Evolutionary conservation across 2,797 vertebrate genomes (phyloP).

Genomic region (Echeneis naucrates): DNA sequence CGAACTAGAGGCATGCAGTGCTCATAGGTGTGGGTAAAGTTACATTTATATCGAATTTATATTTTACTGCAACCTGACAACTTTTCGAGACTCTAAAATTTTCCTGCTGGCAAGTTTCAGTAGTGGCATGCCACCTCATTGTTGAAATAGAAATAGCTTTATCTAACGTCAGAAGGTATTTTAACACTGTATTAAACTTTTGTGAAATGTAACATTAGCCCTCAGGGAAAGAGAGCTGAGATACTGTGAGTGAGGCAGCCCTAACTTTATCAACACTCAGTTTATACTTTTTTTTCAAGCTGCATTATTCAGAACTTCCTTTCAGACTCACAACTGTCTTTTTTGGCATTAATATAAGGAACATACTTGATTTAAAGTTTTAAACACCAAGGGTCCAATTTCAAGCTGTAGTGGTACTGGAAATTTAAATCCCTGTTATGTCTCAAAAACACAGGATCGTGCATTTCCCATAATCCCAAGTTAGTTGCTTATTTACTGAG

Average conservation of each 20-base stretch:
- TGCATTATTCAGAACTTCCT: background rate
- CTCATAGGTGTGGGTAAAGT: constrained; percentile 10
- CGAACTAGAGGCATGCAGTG: constrained; percentile 22
- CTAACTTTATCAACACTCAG: background rate
- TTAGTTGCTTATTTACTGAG: no score
- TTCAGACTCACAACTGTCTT: no score
- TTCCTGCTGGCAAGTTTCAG: background rate
- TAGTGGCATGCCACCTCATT: background rate
- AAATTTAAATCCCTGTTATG: no score
- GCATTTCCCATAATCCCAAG: background rate
- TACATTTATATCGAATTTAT: constrained; percentile 17
- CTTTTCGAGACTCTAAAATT: constrained; percentile 10
- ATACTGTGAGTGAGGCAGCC: background rate
- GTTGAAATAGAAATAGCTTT: background rate
- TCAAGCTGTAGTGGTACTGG: no score
- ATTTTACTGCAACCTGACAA: background rate
- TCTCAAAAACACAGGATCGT: background rate
- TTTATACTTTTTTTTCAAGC: background rate
- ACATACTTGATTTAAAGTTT: background rate
- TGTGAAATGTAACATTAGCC: background rate
- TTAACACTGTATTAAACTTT: no score
- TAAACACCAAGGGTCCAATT: no score
- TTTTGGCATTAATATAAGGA: no score
- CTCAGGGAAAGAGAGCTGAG: background rate
- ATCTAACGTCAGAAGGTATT: background rate